Base-by-base conservation (phyloP, 2,113 vertebrate genomes). In the Thunnus maccoyii region DNA sequence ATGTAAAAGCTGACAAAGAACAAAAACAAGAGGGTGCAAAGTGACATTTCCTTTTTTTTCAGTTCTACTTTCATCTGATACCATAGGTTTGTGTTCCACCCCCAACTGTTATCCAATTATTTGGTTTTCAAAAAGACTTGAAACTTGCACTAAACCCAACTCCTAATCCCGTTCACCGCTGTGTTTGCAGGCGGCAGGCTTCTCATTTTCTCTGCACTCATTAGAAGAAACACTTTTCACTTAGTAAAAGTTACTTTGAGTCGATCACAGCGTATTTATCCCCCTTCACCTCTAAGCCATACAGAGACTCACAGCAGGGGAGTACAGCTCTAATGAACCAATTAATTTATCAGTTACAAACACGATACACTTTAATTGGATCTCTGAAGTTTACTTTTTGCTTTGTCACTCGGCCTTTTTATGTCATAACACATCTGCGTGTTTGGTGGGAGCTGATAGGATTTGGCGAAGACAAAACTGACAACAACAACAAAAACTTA, bases 331-430 rank as follows among this genome's bases (percentile, higher is more conserved):
- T 76, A 79, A 83, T 62, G 36, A 86, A 60, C 46, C 74, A 76
- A 78, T 70, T 81, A 51, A 52, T 76, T 69, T 25, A 68, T 75
- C 76, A 75, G 17, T 84, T 72, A 72, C 25, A 62, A 62, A 50
- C 66, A 22, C 10, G 9, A 55, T 52, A 22, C 30, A 22, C 51
- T 83, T 71, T 70, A 80, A 83, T 73, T 70, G 62, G 47, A 44
- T 47, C 48, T 71, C 84, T 79, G 52, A 76, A 63, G 44, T 73
- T 9, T 3, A 16, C 47, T 36, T 54, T 2, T 65, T 30, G 11
- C 20, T 62, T 57, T 57, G 58, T 69, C 2, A 7, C 13, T 12
- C 15, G 0, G 22, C 2, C 47, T 54, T 74, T 70, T 20, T 9
- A 50, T 36, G 48, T 60, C 22, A 58, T 15, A 41, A 4, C 0